Evolutionary conservation across 2,888 invertebrate genomes (phyloP).

Genomic region (Vesta saturnalis): DNA sequence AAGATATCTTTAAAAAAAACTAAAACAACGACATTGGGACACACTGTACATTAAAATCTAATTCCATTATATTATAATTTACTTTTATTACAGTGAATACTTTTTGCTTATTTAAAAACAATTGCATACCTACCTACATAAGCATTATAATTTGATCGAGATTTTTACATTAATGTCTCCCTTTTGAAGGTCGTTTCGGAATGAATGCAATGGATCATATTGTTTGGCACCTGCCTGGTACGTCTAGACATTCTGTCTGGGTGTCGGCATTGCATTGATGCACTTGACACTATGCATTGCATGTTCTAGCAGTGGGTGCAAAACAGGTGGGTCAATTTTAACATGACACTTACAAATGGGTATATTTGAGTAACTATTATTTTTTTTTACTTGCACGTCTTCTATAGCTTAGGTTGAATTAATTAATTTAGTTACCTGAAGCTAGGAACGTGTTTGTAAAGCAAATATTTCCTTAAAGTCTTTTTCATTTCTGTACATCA

Average conservation of each 20-base stretch:
- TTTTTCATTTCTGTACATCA: neutral
- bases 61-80: neutral
- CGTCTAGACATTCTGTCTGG: constrained; percentile 48
- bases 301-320: constrained; percentile 27
- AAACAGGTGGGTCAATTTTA: constrained; percentile 32
- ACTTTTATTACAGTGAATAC: neutral
- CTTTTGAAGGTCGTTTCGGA: constrained; percentile 38
- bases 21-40: too few species aligned
- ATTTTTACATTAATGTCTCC: constrained; percentile 36
- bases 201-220: constrained; percentile 48
- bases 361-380: constrained; percentile 23
- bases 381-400: constrained; percentile 6
- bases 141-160: constrained; percentile 23
- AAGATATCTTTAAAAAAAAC: too few species aligned
- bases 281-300: constrained; percentile 39
- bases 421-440: constrained; percentile 9
- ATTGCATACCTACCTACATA: neutral
- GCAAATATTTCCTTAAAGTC: neutral
- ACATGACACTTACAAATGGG: constrained; percentile 28
- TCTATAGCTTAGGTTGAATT: neutral
- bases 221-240: constrained; percentile 49
- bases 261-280: constrained; percentile 37
- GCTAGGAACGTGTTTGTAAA: neutral
- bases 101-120: neutral
- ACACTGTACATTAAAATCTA: too few species aligned